Evolutionary conservation across 2,113 vertebrate genomes (phyloP).

Genomic region (Entelurus aequoreus): DNA sequence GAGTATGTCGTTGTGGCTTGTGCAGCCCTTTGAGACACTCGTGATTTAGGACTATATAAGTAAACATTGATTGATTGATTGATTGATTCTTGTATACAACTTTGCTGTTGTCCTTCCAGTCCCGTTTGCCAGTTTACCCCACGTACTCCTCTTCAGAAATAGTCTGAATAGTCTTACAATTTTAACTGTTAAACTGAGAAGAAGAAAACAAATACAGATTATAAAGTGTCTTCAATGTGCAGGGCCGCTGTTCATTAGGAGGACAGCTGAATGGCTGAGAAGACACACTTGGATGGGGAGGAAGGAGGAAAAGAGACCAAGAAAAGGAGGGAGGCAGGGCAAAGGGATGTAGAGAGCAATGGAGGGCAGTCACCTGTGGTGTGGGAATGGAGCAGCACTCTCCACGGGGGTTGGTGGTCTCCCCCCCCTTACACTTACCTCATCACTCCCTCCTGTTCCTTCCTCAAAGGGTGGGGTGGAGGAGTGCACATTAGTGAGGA

Average conservation of each 20-base stretch:
- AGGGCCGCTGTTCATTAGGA: constrained; percentile 34
- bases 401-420: constrained; percentile 46
- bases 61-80: too few relatives aligned
- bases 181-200: neutral
- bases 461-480: neutral
- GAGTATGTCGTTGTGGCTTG: too few relatives aligned
- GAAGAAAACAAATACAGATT: too few relatives aligned
- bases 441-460: constrained; percentile 32
- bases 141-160: too few relatives aligned
- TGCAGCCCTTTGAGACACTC: too few relatives aligned
- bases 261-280: neutral
- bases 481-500: constrained; percentile 1
- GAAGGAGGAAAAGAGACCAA: constrained; percentile 14
- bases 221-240: neutral
- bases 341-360: constrained; percentile 18
- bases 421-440: constrained; percentile 31
- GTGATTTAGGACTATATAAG: too few relatives aligned
- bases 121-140: too few relatives aligned
- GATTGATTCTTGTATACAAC: too few relatives aligned
- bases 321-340: constrained; percentile 8
- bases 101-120: too few relatives aligned
- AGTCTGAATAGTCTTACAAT: too few relatives aligned
- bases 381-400: constrained; percentile 64
- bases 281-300: constrained; percentile 18
- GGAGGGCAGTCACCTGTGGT: constrained; percentile 63